Percentiles rank a stretch among this genome's conserved stretches.
phyloP scores from a whole-genome alignment of 2,888 invertebrate genomes.

The Geotrupes spiniger region DNA sequence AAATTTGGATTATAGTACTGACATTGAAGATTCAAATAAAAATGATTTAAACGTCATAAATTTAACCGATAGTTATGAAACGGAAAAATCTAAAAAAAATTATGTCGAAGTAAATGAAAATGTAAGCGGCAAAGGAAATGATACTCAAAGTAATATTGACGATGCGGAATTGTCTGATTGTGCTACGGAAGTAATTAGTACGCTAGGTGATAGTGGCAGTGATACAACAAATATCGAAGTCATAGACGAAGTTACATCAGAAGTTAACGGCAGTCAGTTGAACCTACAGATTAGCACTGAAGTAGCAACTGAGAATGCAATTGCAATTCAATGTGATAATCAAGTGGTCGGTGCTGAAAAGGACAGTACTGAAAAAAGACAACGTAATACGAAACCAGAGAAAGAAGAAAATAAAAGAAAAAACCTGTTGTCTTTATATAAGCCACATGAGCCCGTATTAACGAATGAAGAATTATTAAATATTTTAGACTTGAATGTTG shows the following conservation, averaged over 20 bases:
- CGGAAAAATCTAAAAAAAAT: no score
- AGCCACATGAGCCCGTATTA: conserved; percentile 7
- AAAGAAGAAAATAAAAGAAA: not conserved
- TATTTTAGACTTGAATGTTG: conserved; percentile 5
- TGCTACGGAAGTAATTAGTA: not conserved
- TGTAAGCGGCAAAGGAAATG: not conserved
- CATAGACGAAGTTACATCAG: not conserved
- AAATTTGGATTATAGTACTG: not conserved
- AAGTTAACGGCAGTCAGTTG: conserved; percentile 8
- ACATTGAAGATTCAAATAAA: no score
- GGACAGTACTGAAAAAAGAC: not conserved
- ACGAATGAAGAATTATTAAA: conserved; percentile 15
- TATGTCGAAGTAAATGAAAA: not conserved
- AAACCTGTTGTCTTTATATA: not conserved
- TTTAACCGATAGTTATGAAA: not conserved
- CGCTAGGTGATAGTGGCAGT: not conserved
- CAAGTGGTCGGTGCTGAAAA: not conserved
- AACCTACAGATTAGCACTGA: no score
- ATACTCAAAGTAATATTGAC: not conserved
- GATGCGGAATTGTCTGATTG: not conserved
- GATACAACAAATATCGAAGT: no score
- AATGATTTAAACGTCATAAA: not conserved
- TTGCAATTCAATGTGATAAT: conserved; percentile 10
- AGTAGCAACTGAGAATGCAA: not conserved
- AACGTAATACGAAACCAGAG: not conserved